Evolutionary conservation across 1,140 invertebrate genomes (phyloP).

Genomic region (Yoshiicerus persimilis): DNA sequence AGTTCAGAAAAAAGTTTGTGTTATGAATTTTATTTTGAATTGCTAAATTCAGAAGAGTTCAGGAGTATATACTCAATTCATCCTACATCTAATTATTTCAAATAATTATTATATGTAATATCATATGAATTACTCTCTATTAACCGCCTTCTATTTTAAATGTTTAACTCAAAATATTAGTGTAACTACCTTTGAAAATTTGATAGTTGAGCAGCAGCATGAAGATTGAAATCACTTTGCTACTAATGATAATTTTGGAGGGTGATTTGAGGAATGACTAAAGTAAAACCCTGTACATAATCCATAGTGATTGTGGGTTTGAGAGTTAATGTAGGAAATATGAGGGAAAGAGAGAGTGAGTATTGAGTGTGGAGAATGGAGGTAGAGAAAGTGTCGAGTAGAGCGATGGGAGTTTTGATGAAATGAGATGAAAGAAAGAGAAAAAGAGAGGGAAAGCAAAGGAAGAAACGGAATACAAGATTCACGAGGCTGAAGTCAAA

Average conservation of each 20-base stretch:
- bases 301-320: not conserved
- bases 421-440: not conserved
- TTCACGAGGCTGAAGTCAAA: slow-evolving; percentile 1
- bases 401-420: not conserved
- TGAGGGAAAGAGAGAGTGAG: not conserved
- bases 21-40: no score
- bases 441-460: not conserved
- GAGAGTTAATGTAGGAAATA: not conserved
- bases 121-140: no score
- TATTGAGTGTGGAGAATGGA: not conserved
- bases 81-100: no score
- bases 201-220: no score
- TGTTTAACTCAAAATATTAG: no score
- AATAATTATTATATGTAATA: no score
- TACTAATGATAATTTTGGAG: not conserved
- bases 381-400: not conserved
- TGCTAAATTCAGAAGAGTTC: no score
- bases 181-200: no score
- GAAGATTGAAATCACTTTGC: no score
- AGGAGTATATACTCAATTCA: no score
- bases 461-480: not conserved
- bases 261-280: not conserved
- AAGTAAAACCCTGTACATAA: not conserved
- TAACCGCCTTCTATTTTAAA: no score
- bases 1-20: no score